Evolutionary conservation across 2,888 invertebrate species (phyloP).

Genomic region (Microdon myrmicae): DNA sequence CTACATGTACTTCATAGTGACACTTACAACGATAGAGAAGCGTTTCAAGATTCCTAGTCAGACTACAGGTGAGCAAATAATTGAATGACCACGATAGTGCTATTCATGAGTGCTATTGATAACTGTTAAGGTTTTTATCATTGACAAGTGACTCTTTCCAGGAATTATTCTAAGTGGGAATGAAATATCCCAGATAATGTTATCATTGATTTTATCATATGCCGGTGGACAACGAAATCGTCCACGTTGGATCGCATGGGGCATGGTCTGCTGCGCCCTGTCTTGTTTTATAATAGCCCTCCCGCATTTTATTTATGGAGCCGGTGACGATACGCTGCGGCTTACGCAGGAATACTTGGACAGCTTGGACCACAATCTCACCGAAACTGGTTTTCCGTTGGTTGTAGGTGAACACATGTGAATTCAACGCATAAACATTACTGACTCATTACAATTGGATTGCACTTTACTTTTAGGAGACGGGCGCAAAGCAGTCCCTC

Average conservation of each 20-base stretch:
- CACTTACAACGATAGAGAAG: slow-evolving; percentile 75
- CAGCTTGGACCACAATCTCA: slow-evolving; percentile 40
- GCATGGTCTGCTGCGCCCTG: slow-evolving; percentile 71
- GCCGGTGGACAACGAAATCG: slow-evolving; percentile 75
- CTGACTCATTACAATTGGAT: not conserved
- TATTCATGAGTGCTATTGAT: slow-evolving; percentile 6
- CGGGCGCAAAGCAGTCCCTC: slow-evolving; percentile 54
- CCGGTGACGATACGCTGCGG: slow-evolving; percentile 68
- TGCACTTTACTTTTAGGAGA: slow-evolving; percentile 53
- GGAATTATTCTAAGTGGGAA: slow-evolving; percentile 76
- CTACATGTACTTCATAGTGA: slow-evolving; percentile 74
- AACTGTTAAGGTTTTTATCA: slow-evolving; percentile 1
- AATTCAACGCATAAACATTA: slow-evolving; percentile 1
- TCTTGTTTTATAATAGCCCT: slow-evolving; percentile 72
- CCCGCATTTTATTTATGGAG: slow-evolving; percentile 74
- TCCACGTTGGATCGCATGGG: slow-evolving; percentile 75
- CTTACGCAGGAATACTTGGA: slow-evolving; percentile 65
- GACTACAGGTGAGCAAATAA: slow-evolving; percentile 70
- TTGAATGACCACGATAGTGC: not conserved
- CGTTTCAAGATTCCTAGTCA: slow-evolving; percentile 76
- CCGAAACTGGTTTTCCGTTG: slow-evolving; percentile 51
- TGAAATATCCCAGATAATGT: slow-evolving; percentile 75
- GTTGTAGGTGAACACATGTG: slow-evolving; percentile 56
- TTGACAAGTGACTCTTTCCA: slow-evolving; percentile 58
- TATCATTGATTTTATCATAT: slow-evolving; percentile 73